Conservation (phyloP, 2,888 invertebrate genomes). For the Xestia rhomboidea region DNA sequence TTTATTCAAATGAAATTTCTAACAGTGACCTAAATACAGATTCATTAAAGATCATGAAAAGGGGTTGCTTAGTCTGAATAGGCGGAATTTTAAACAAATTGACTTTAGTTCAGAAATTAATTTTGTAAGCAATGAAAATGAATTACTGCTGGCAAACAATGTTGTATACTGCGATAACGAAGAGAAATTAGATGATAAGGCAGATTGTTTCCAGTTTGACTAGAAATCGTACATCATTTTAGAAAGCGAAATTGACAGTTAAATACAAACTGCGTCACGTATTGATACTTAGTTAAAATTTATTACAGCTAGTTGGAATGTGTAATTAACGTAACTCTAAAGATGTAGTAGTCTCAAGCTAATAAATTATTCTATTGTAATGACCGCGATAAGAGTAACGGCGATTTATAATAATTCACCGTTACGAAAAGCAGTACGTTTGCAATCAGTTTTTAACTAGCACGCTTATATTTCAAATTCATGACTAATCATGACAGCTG, state of each 20-base stretch:
- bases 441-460: slow-evolving; percentile 16
- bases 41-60: slow-evolving; percentile 48
- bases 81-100: slow-evolving; percentile 45
- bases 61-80: slow-evolving; percentile 37
- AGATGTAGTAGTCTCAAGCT: slow-evolving; percentile 22
- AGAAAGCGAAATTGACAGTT: slow-evolving; percentile 63
- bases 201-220: slow-evolving; percentile 50
- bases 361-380: slow-evolving; percentile 46
- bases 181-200: slow-evolving; percentile 62
- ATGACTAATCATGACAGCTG: slow-evolving; percentile 25
- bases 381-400: slow-evolving; percentile 33
- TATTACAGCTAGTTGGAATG: slow-evolving; percentile 39
- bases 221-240: slow-evolving; percentile 61
- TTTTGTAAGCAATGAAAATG: slow-evolving; percentile 45
- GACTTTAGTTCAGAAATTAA: slow-evolving; percentile 31
- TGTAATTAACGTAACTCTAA: slow-evolving; percentile 48
- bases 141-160: slow-evolving; percentile 39
- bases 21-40: slow-evolving; percentile 50
- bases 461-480: slow-evolving; percentile 40
- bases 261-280: slow-evolving; percentile 45
- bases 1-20: slow-evolving; percentile 63
- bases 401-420: slow-evolving; percentile 49
- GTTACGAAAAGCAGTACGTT: slow-evolving; percentile 43
- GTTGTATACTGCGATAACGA: slow-evolving; percentile 33
- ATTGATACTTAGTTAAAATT: slow-evolving; percentile 40